Evolutionary conservation across 2,888 invertebrate species (phyloP), one percentile per base, ranked within the genome.

Genomic region (Amiota minor): DNA sequence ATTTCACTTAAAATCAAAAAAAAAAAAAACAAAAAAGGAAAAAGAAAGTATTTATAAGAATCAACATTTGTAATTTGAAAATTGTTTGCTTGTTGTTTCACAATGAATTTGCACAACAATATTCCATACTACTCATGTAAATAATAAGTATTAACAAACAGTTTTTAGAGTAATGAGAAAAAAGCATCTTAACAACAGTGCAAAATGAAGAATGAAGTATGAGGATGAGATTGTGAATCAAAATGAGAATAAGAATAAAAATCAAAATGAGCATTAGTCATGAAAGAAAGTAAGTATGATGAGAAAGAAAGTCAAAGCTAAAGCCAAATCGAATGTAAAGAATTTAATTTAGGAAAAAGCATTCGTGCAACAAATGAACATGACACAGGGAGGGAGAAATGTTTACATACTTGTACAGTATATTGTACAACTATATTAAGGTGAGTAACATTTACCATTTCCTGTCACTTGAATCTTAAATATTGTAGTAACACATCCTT

Each of bases 301-400:
- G n/a, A 47, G 47, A 14, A 47, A 46, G 49, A 49, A n/a, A n/a
- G n/a, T 47, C 14, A n/a, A n/a, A 46, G 47, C 9, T 16, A 64
- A 18, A 64, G 45, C 8, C 45, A 64, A 46, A 45, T 6, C 46
- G 1, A 64, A 47, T 46, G 64, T 20, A 49, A 67, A 50, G 72
- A 75, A 80, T 81, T 82, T 80, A 73, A 80, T 82, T 80, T 79
- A 20, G 73, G 72, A 80, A 82, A 81, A 79, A 74, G 79, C 64
- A 69, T 73, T 71, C 75, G 69, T 74, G 73, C 23, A 72, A 47
- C 45, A 67, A 67, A 67, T 67, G 50, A 50, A 23, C 6, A 35
- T 35, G 6, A 35, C 2, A 35, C 35, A 35, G 35, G 1, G 23
- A 23, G 35, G 35, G 6, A 35, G 35, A 4, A 35, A 35, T 35